phyloP scores from a whole-genome alignment of 2,888 invertebrate genomes.

The Phlogophora meticulosa region DNA sequence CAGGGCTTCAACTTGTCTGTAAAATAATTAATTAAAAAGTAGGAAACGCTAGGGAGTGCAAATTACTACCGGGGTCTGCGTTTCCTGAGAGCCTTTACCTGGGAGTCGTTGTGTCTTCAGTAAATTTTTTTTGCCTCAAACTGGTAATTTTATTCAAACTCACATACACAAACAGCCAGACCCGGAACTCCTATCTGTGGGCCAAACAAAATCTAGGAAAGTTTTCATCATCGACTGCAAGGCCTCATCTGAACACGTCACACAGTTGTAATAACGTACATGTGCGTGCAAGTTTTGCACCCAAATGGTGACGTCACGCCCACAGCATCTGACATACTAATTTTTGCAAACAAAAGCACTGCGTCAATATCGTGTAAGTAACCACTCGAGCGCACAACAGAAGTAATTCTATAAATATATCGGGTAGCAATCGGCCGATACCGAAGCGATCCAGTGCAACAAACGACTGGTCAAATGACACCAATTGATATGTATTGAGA shows the following conservation, averaged over 20 bases:
- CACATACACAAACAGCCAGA: too few relatives aligned
- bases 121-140: too few relatives aligned
- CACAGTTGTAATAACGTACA: too few relatives aligned
- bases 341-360: not conserved
- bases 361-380: conserved; percentile 4
- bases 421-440: conserved; percentile 51
- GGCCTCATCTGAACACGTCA: too few relatives aligned
- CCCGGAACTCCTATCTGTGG: too few relatives aligned
- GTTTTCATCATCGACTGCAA: too few relatives aligned
- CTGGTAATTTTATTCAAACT: too few relatives aligned
- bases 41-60: not conserved
- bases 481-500: conserved; percentile 57
- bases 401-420: conserved; percentile 55
- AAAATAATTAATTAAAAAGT: too few relatives aligned
- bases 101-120: not conserved
- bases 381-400: conserved; percentile 40
- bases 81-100: not conserved
- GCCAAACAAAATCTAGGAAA: too few relatives aligned
- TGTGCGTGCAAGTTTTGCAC: too few relatives aligned
- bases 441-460: conserved; percentile 55
- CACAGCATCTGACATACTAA: not conserved
- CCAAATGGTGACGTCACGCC: too few relatives aligned
- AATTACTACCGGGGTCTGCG: not conserved
- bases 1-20: not conserved
- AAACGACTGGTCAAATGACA: conserved; percentile 56